Conservation (phyloP, 1,140 invertebrate species). For the Drosophila arizonae region DNA sequence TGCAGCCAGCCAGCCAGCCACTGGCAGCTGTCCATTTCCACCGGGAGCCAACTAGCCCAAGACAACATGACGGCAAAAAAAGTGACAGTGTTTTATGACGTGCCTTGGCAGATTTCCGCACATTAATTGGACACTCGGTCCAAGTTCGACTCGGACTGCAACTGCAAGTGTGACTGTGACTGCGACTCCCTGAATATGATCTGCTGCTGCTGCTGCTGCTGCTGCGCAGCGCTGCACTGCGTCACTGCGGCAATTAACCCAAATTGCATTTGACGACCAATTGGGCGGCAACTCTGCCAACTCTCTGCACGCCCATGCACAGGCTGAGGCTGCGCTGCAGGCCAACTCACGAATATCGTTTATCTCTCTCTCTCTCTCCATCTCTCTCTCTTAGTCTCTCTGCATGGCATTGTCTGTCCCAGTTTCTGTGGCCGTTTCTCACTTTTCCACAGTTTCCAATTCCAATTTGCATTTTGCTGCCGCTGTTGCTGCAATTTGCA, state of each 20-base stretch:
- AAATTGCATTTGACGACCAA: constrained; percentile 63
- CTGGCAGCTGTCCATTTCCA: constrained; percentile 27
- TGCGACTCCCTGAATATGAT: not conserved
- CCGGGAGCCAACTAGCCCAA: constrained; percentile 11
- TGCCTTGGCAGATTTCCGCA: constrained; percentile 56
- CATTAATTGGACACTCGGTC: constrained; percentile 55
- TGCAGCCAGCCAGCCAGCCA: constrained; percentile 23
- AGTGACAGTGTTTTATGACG: constrained; percentile 74
- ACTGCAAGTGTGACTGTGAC: not conserved
- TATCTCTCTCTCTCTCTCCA: constrained; percentile 26
- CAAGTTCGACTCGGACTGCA: not conserved
- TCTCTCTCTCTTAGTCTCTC: too few relatives aligned
- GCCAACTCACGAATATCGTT: constrained; percentile 61
- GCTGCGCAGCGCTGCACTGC: constrained; percentile 27
- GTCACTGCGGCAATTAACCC: constrained; percentile 71
- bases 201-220: too few relatives aligned
- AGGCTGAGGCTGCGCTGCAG: constrained; percentile 7
- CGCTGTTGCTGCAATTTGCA: constrained; percentile 24
- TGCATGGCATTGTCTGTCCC: constrained; percentile 39
- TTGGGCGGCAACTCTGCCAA: constrained; percentile 43
- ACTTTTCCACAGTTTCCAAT: constrained; percentile 28
- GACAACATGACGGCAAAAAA: constrained; percentile 43
- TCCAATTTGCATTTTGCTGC: constrained; percentile 59
- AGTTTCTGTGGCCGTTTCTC: constrained; percentile 45
- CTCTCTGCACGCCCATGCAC: constrained; percentile 38